Evolutionary conservation across 2,888 invertebrate species (phyloP), one percentile per base, ranked within the genome.

Genomic region (Coremacera marginata): DNA sequence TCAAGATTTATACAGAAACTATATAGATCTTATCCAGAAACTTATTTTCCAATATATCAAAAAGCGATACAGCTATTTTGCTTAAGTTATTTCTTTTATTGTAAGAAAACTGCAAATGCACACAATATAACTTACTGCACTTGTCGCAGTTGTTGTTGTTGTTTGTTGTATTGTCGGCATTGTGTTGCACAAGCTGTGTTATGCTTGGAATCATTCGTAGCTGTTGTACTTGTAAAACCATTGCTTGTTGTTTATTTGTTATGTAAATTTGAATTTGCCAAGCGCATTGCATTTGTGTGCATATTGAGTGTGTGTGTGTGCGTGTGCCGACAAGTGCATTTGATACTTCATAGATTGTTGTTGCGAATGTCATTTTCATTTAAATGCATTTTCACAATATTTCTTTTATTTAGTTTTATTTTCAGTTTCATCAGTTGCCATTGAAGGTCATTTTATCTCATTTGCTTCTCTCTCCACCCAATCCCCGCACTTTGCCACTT

Each of bases 281-380:
- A 22, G 44, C 37, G 44, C 37, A 44, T 34, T 63, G 63, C 70
- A 52, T 19, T 34, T 55, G 55, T 67, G 14, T 34, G 25, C 27
- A 11, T 37, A 19, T 73, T 77, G 31, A 7, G 19, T 67, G 19
- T 34, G 34, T 2, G 16, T 57, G 71, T 57, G 19, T 37, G 55
- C 19, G n/a, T 63, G 49, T 44, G 49, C 31, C 51, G 65, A 72
- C 77, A 63, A 77, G 73, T 77, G 68, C 71, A 72, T 63, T 77
- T 75, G 70, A 77, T 77, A 70, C 62, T 49, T 51, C 57, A 60
- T 25, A 73, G 70, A 70, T 79, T 73, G 73, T 77, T 78, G 75
- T 68, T 76, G 75, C 77, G 76, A 82, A 81, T 81, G 81, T 79
- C 79, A 78, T 80, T 82, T 81, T 81, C 79, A 80, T 82, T 81